Evolutionary conservation across 2,888 invertebrate genomes (phyloP).

Genomic region (Peribatodes rhomboidaria): DNA sequence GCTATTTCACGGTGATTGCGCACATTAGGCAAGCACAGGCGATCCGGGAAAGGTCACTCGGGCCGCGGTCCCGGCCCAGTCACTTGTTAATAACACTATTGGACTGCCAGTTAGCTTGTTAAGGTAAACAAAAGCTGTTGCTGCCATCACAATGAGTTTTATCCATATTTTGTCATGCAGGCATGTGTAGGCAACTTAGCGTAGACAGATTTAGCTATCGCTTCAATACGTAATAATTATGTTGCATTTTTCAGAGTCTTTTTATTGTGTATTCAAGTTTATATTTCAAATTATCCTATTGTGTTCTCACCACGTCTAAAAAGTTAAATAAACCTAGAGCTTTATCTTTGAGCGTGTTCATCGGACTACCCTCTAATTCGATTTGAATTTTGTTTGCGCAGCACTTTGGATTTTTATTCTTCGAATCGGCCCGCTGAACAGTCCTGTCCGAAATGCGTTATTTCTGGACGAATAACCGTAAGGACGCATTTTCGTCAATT

Average conservation of each 20-base stretch:
- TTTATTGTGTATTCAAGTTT: not conserved
- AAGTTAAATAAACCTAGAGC: constrained; percentile 11
- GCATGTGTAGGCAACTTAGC: not conserved
- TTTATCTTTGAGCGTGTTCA: constrained; percentile 25
- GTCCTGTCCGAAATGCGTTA: constrained; percentile 28
- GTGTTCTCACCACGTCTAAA: not conserved
- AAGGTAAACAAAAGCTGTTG: constrained; percentile 14
- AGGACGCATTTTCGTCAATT: constrained; percentile 37
- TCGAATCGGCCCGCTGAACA: constrained; percentile 16
- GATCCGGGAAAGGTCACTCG: constrained; percentile 25
- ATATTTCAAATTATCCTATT: not conserved
- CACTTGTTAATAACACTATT: constrained; percentile 22
- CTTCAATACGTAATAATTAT: too few relatives aligned
- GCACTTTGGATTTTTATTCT: constrained; percentile 36
- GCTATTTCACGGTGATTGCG: constrained; percentile 29
- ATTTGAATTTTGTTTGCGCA: constrained; percentile 37
- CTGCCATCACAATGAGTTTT: constrained; percentile 1
- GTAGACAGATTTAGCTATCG: not conserved
- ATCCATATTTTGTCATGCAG: not conserved
- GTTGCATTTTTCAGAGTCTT: not conserved
- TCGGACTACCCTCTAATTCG: constrained; percentile 32
- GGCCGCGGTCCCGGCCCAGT: constrained; percentile 9
- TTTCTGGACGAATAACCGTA: constrained; percentile 34
- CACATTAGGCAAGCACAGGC: constrained; percentile 8
- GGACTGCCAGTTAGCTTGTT: not conserved